phyloP scores from a whole-genome alignment of 2,113 vertebrate species.

The Peromyscus polionotus region DNA sequence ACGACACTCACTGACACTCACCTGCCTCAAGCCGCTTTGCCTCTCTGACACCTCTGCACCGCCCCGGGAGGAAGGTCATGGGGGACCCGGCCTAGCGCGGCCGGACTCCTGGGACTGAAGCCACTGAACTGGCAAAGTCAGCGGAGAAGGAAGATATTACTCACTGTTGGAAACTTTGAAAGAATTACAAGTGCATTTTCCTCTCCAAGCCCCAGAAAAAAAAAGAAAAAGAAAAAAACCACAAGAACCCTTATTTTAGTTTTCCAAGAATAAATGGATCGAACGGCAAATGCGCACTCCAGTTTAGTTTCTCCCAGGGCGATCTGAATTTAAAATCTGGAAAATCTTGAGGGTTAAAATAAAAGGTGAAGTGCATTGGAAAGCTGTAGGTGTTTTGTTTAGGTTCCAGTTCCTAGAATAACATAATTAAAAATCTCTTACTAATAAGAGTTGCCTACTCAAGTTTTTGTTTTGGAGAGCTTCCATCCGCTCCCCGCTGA shows the following conservation, averaged over 20 bases:
- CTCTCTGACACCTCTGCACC: neutral
- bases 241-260: constrained; percentile 3
- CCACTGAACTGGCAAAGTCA: constrained; percentile 38
- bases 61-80: neutral
- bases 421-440: neutral
- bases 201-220: neutral
- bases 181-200: constrained; percentile 61
- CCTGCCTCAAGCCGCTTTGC: neutral
- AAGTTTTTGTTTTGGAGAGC: constrained; percentile 19
- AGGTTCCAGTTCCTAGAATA: constrained; percentile 68
- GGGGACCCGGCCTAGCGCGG: constrained; percentile 37
- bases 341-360: neutral
- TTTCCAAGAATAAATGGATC: neutral
- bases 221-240: too few relatives aligned
- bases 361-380: constrained; percentile 10
- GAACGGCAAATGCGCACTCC: neutral
- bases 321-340: neutral
- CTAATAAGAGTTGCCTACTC: neutral
- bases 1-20: neutral
- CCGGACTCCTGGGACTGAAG: neutral
- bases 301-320: neutral
- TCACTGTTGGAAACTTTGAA: constrained; percentile 73
- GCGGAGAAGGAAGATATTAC: constrained; percentile 58
- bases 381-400: constrained; percentile 16
- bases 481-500: neutral